Conservation (phyloP, 2,888 invertebrate genomes). For the Melitaea athalia region DNA sequence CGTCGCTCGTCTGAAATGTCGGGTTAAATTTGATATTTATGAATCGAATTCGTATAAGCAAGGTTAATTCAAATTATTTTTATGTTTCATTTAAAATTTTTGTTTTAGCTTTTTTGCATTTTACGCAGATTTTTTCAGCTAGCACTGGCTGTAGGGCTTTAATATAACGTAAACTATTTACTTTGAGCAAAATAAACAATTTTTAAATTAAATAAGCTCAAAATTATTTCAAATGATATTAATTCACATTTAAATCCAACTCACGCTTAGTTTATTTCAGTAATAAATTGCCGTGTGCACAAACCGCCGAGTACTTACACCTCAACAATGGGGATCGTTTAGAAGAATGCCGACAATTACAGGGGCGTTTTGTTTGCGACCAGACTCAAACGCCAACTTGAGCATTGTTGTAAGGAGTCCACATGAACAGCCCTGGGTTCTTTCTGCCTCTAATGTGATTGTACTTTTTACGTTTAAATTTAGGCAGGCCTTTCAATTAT, state of each 20-base stretch:
- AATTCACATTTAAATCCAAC: neutral
- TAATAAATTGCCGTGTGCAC: conserved; percentile 32
- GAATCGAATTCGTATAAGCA: too few relatives aligned
- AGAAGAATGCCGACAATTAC: conserved; percentile 40
- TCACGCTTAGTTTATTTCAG: conserved; percentile 19
- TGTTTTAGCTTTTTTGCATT: too few relatives aligned
- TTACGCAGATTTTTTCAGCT: too few relatives aligned
- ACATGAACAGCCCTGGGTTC: neutral
- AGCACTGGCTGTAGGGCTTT: too few relatives aligned
- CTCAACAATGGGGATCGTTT: conserved; percentile 30
- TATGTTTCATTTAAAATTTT: too few relatives aligned
- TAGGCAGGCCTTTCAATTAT: too few relatives aligned
- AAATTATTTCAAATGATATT: neutral
- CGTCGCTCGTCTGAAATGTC: too few relatives aligned
- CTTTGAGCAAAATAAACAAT: too few relatives aligned
- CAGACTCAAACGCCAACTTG: conserved; percentile 27
- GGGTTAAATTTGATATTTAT: too few relatives aligned
- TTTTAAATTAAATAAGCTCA: neutral
- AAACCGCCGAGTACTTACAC: conserved; percentile 29
- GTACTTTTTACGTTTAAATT: neutral
- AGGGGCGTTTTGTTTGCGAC: conserved; percentile 40
- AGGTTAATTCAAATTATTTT: too few relatives aligned
- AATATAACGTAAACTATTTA: too few relatives aligned
- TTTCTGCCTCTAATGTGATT: conserved; percentile 4
- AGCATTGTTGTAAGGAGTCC: conserved; percentile 16